Conservation (phyloP, 2,797 vertebrate species). For the Sarcophilus harrisii region DNA sequence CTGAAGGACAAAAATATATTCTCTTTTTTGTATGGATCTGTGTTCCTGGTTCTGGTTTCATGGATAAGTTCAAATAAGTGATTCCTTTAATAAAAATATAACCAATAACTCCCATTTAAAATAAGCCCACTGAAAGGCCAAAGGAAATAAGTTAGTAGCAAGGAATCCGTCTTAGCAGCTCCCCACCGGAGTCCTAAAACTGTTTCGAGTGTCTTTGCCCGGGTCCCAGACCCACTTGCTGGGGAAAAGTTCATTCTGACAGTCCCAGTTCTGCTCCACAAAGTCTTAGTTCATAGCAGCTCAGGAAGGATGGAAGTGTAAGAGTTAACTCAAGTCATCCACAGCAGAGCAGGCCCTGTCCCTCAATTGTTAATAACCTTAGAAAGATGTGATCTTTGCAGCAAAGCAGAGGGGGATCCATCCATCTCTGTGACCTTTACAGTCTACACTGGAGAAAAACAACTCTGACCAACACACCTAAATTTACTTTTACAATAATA, state of each 20-base stretch:
- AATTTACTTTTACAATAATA: neutral
- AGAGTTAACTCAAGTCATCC: neutral
- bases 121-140: neutral
- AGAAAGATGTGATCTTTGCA: neutral
- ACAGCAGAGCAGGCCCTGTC: neutral
- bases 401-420: neutral
- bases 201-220: neutral
- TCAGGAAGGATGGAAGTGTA: neutral
- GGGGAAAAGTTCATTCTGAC: neutral
- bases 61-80: neutral
- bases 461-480: neutral
- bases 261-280: neutral
- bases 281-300: neutral
- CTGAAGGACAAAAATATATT: neutral
- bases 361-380: neutral
- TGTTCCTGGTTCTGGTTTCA: neutral
- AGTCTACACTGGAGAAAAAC: neutral
- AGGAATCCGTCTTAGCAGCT: neutral
- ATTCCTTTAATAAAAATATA: slow-evolving; percentile 2
- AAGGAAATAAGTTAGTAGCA: neutral
- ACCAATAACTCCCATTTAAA: neutral
- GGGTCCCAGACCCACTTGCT: neutral
- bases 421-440: neutral
- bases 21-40: neutral
- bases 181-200: neutral